phyloP scores from a whole-genome alignment of 1,140 invertebrate genomes.

The Mactra quadrangularis region DNA sequence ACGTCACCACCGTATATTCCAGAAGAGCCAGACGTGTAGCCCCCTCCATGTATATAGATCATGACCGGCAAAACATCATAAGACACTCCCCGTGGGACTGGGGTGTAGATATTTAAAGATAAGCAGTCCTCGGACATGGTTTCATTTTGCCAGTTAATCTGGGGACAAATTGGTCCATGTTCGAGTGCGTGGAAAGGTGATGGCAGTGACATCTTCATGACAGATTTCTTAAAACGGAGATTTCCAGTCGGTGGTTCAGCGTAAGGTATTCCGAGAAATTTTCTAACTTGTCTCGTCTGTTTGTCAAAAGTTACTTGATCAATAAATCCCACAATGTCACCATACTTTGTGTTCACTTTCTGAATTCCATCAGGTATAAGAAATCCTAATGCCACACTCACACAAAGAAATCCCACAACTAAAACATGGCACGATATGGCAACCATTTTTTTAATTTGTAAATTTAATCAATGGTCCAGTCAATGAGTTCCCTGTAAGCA shows the following conservation, averaged over 20 bases:
- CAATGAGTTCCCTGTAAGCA: no score
- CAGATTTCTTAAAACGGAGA: neutral
- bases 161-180: neutral
- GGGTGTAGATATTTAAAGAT: conserved; percentile 23
- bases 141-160: neutral
- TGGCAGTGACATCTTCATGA: neutral
- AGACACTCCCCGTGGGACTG: neutral
- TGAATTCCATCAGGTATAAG: conserved; percentile 2
- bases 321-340: neutral
- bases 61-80: conserved; percentile 89
- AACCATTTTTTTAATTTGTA: no score
- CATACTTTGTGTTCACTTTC: neutral
- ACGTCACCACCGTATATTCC: conserved; percentile 94
- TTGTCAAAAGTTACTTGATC: neutral
- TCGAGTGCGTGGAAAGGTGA: neutral
- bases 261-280: neutral
- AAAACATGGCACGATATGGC: no score
- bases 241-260: neutral
- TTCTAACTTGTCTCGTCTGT: neutral
- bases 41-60: conserved; percentile 98
- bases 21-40: conserved; percentile 92
- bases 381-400: no score
- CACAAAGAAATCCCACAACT: no score
- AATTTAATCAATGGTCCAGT: no score
- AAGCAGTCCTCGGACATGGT: conserved; percentile 34